Percentiles rank a stretch among this genome's conserved stretches.
phyloP scores from a whole-genome alignment of 2,113 vertebrate species.

The Erpornis zantholeuca region DNA sequence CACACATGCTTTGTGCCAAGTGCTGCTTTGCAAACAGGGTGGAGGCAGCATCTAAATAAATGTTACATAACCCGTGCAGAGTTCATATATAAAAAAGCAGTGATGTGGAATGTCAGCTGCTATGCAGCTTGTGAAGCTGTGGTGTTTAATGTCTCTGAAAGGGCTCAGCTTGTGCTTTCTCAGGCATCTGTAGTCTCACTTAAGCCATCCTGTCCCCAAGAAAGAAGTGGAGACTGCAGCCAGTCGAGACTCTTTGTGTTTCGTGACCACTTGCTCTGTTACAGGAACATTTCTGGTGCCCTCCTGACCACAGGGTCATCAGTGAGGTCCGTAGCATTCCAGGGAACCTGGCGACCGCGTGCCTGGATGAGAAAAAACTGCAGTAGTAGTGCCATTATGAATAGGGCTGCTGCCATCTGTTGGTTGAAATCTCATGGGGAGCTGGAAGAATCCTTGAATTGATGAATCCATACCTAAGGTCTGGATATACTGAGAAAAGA shows the following conservation, averaged over 20 bases:
- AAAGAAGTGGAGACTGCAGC: not conserved
- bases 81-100: not conserved
- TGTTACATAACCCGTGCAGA: not conserved
- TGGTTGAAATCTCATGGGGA: constrained; percentile 45
- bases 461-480: not conserved
- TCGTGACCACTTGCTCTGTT: not conserved
- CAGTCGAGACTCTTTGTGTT: not conserved
- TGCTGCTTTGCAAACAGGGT: not conserved
- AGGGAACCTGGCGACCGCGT: not conserved
- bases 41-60: not conserved
- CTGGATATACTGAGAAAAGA: not conserved
- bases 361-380: not conserved
- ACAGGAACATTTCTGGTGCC: not conserved
- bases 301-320: not conserved
- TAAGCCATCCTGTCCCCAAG: not conserved
- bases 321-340: not conserved
- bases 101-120: not conserved
- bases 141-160: not conserved
- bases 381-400: constrained; percentile 19
- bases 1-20: rapidly evolving
- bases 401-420: constrained; percentile 70
- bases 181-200: not conserved
- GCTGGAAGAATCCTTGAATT: constrained; percentile 8
- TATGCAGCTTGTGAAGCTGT: not conserved
- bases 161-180: not conserved